phyloP scores from a whole-genome alignment of 2,888 invertebrate genomes.

The Chesias legatella region DNA sequence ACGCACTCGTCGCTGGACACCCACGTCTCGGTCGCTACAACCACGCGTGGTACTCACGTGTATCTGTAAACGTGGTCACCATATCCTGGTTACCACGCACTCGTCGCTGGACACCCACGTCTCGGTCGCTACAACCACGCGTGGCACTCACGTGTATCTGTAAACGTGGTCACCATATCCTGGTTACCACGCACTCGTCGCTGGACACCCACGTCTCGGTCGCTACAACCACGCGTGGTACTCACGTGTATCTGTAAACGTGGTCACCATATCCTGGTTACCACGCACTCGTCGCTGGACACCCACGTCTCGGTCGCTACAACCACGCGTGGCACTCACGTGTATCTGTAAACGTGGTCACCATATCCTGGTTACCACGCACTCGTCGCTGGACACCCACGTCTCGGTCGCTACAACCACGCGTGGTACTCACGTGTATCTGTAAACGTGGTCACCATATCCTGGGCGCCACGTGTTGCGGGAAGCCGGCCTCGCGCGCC shows the following conservation, averaged over 20 bases:
- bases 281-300: slow-evolving; percentile 79
- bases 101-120: too few relatives aligned
- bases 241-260: slow-evolving; percentile 39
- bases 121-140: not conserved
- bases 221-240: slow-evolving; percentile 8
- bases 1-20: too few relatives aligned
- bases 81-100: too few relatives aligned
- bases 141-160: slow-evolving; percentile 35
- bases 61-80: too few relatives aligned
- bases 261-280: slow-evolving; percentile 84
- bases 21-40: too few relatives aligned
- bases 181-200: slow-evolving; percentile 73
- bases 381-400: slow-evolving; percentile 82
- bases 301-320: slow-evolving; percentile 80
- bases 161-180: slow-evolving; percentile 82
- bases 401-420: slow-evolving; percentile 56
- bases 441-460: slow-evolving; percentile 81
- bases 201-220: slow-evolving; percentile 83
- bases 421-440: slow-evolving; percentile 34
- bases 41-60: too few relatives aligned
- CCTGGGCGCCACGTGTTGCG: slow-evolving; percentile 73
- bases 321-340: slow-evolving; percentile 27
- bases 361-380: slow-evolving; percentile 82
- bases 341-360: slow-evolving; percentile 65
- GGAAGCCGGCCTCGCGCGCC: slow-evolving; percentile 84